Evolutionary conservation across 35 echinoderm and acorn worm genomes (phyloP).

Genomic region (Patiria miniata): DNA sequence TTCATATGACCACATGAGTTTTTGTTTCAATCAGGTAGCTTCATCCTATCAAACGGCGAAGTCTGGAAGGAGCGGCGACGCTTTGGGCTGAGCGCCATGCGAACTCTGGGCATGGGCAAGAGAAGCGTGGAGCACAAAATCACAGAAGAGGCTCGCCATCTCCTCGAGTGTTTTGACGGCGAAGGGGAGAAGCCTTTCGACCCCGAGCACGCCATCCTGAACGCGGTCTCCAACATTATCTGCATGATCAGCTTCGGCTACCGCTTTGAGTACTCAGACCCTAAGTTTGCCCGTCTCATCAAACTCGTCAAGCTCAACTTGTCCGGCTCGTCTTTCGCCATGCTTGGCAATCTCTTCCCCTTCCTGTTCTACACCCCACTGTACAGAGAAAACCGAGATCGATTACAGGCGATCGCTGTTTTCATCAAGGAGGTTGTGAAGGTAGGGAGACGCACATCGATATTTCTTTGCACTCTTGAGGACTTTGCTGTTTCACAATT

Average conservation of each 20-base stretch:
- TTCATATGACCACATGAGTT: not conserved
- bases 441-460: too few species aligned
- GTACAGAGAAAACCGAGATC: not conserved
- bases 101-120: slow-evolving; percentile 74
- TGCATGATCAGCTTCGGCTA: slow-evolving; percentile 69
- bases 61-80: slow-evolving; percentile 67
- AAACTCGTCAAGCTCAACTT: not conserved
- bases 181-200: slow-evolving; percentile 35
- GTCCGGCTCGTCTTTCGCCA: not conserved
- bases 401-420: not conserved
- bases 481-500: too few species aligned
- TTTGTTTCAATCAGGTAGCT: slow-evolving; percentile 19
- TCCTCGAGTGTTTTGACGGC: not conserved
- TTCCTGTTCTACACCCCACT: not conserved
- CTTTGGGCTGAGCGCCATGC: slow-evolving; percentile 47
- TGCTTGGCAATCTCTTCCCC: slow-evolving; percentile 14
- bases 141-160: slow-evolving; percentile 63
- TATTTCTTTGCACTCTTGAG: too few species aligned
- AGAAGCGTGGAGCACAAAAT: slow-evolving; percentile 64
- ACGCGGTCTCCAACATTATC: slow-evolving; percentile 72
- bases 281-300: slow-evolving; percentile 33
- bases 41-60: slow-evolving; percentile 8
- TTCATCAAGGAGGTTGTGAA: slow-evolving; percentile 32
- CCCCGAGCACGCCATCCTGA: not conserved
- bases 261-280: slow-evolving; percentile 66